phyloP scores from a whole-genome alignment of 2,888 invertebrate species.

The Gnatocerus cornutus region DNA sequence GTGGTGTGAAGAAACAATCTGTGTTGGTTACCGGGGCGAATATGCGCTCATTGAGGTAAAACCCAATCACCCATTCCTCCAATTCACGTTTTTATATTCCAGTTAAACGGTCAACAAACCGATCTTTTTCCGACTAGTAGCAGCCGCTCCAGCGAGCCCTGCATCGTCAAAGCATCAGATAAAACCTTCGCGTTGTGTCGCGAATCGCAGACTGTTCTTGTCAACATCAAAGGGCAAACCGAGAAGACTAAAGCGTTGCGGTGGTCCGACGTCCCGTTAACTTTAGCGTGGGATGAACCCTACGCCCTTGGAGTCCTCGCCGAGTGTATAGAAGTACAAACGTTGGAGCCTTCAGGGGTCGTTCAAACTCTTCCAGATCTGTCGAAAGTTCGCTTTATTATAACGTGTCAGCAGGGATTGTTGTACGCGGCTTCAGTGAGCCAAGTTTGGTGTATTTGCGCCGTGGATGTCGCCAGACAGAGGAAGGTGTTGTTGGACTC shows the following conservation, averaged over 20 bases:
- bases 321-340: constrained; percentile 82
- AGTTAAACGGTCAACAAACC: constrained; percentile 77
- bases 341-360: constrained; percentile 85
- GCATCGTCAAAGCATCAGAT: constrained; percentile 84
- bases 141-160: constrained; percentile 86
- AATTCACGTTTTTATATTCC: neutral
- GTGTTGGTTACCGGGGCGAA: constrained; percentile 88
- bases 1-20: constrained; percentile 89
- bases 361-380: constrained; percentile 88
- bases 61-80: neutral
- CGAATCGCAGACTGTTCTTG: constrained; percentile 90
- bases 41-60: constrained; percentile 61
- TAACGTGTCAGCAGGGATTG: constrained; percentile 83
- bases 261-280: constrained; percentile 86
- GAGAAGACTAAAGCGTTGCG: constrained; percentile 82
- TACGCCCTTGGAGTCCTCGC: constrained; percentile 90
- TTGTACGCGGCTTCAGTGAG: constrained; percentile 91
- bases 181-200: constrained; percentile 87
- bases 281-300: constrained; percentile 93
- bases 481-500: constrained; percentile 87
- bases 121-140: constrained; percentile 91
- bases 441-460: constrained; percentile 90
- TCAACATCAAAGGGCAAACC: constrained; percentile 83
- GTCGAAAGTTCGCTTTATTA: constrained; percentile 83
- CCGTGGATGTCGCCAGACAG: constrained; percentile 88